Evolutionary conservation across 2,113 vertebrate genomes (phyloP), one percentile per base, ranked within the genome.

Genomic region (Serinus canaria): DNA sequence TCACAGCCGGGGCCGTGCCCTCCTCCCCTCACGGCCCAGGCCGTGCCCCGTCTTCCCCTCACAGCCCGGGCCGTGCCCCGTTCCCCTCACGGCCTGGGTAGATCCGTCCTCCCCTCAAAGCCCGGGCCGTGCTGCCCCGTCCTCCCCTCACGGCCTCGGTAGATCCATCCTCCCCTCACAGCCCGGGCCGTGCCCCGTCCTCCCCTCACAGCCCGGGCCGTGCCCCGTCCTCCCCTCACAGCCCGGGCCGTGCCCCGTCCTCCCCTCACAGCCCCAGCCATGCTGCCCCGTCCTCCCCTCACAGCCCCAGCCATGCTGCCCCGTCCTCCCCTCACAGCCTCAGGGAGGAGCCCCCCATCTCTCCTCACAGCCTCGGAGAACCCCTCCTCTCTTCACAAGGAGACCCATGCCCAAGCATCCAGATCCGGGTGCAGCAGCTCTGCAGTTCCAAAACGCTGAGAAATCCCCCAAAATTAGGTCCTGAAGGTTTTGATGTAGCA

Each of bases 401-500:
- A 2, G 3, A 60, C 46, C 0, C 0, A 15, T 1, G 7, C 28
- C n/a, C 4, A 0, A 25, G 33, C 33, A 23, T 44, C 9, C 21
- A 16, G 35, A 39, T 31, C n/a, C 2, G 0, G 17, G 7, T 39
- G 8, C 64, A 30, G 43, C 52, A 19, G 46, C 1, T 1, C 39
- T 20, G 55, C 41, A 33, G 1, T 4, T 47, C 55, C 28, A 22
- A 50, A 83, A 46, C 8, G 11, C 10, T 3, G 6, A 49, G 25
- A 76, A 80, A 76, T n/a, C 6, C 19, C 19, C n/a, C 30, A 13
- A 9, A 59, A 87, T 49, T 1, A 9, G 13, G 7, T 70, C 8
- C 19, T 24, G 62, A 76, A 13, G 15, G 14, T 68, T 83, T 53
- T 8, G 15, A 19, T 0, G 20, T 21, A 31, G 33, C 11, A 2